These are phyloP conservation scores for Hucho hucho DNA, from an alignment of 2,113 vertebrate species.

Conservation along the genomic window DNA sequence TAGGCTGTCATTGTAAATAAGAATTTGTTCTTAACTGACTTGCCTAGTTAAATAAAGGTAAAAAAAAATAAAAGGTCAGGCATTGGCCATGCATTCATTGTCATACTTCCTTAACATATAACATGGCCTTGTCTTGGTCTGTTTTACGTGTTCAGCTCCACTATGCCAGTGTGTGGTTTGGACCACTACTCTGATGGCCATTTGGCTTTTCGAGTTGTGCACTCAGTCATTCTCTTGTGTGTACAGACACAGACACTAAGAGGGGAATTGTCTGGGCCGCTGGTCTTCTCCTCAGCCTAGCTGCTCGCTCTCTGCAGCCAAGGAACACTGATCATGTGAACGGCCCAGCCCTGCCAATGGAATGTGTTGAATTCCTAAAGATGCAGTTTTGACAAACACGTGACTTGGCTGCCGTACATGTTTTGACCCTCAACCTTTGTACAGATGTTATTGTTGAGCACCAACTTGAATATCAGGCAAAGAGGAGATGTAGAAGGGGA, in stretches of 20 bases:
- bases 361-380: conserved; percentile 79
- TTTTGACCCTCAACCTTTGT: not conserved
- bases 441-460: not conserved
- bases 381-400: conserved; percentile 73
- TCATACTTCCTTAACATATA: not conserved
- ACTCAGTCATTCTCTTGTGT: not conserved
- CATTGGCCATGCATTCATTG: not conserved
- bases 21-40: no score
- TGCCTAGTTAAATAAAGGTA: no score
- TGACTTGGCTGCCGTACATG: conserved; percentile 52
- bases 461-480: not conserved
- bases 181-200: not conserved
- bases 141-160: not conserved
- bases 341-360: conserved; percentile 65
- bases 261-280: conserved; percentile 54
- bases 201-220: not conserved
- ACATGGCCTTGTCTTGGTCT: not conserved
- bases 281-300: no score
- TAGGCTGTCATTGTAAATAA: no score
- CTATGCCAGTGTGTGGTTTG: not conserved
- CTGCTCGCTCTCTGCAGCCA: conserved; percentile 37
- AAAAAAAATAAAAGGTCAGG: not conserved
- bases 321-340: conserved; percentile 68
- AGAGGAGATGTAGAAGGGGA: not conserved
- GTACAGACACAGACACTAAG: conserved; percentile 35